Conservation (phyloP, 2,113 vertebrate species). For the Epinephelus cyanopodus region DNA sequence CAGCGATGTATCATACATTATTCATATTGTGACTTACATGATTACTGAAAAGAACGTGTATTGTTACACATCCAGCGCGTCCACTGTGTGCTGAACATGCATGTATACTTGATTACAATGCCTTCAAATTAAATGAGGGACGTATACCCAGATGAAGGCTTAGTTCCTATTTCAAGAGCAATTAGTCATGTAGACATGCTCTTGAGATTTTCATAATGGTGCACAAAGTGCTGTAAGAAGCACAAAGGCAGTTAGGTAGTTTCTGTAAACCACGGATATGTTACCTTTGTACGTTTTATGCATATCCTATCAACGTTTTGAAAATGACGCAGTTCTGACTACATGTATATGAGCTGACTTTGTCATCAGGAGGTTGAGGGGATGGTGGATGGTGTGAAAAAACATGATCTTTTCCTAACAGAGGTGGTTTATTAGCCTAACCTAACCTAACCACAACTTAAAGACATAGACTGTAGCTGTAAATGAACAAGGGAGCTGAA, state of each 20-base stretch:
- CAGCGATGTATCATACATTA: constrained; percentile 28
- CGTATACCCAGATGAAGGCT: background rate
- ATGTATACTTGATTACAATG: background rate
- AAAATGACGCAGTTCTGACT: too few species aligned
- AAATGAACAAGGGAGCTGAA: too few species aligned
- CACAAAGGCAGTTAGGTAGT: background rate
- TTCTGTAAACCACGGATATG: background rate
- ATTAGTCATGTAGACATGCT: background rate
- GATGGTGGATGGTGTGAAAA: too few species aligned
- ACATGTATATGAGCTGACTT: too few species aligned
- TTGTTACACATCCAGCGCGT: background rate
- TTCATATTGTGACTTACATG: constrained; percentile 23
- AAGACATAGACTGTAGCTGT: too few species aligned
- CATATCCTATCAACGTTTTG: too few species aligned
- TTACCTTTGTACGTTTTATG: too few species aligned
- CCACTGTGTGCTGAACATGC: background rate
- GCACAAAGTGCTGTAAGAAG: background rate
- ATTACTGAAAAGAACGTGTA: constrained; percentile 20
- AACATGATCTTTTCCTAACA: too few species aligned
- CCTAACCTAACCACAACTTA: too few species aligned
- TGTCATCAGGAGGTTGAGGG: too few species aligned
- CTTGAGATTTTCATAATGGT: background rate
- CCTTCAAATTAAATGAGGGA: background rate
- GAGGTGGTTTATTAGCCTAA: too few species aligned
- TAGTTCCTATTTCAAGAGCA: background rate